Evolutionary conservation across 2,888 invertebrate species (phyloP).

Genomic region (Deroplatys truncata): DNA sequence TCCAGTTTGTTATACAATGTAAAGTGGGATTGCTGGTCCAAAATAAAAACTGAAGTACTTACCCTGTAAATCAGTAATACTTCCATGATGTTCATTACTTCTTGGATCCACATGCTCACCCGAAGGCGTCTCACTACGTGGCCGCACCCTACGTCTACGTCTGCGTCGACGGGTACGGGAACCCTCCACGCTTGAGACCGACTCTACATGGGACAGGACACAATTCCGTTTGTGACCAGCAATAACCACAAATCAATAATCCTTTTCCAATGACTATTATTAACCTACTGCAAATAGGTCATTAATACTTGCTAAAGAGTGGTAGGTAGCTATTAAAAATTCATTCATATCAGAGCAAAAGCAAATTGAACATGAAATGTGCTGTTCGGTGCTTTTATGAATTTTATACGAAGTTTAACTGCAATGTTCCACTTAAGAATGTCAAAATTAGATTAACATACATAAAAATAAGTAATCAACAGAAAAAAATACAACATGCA

Average conservation of each 20-base stretch:
- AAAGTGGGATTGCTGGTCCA: neutral
- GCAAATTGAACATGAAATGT: neutral
- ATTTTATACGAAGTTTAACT: neutral
- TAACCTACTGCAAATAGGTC: neutral
- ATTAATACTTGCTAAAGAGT: constrained; percentile 8
- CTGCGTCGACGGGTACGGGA: constrained; percentile 49
- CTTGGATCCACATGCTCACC: constrained; percentile 28
- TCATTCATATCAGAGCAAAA: constrained; percentile 10
- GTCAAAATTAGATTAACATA: neutral
- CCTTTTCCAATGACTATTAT: neutral
- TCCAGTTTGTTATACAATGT: too few species aligned
- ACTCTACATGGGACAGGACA: constrained; percentile 46
- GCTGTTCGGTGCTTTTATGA: neutral
- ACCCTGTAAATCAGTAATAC: constrained; percentile 14
- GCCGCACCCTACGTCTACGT: constrained; percentile 42
- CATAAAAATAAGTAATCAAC: neutral
- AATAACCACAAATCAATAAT: constrained; percentile 16
- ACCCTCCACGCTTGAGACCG: constrained; percentile 59
- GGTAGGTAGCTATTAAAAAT: neutral
- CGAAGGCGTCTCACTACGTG: constrained; percentile 36
- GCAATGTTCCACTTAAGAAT: neutral
- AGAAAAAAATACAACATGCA: neutral
- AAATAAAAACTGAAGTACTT: neutral
- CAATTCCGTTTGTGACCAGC: constrained; percentile 36
- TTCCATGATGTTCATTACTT: constrained; percentile 1